These are phyloP conservation scores for Florisuga fusca DNA, from an alignment of 2,797 vertebrate genomes.

Conservation along the genomic window DNA sequence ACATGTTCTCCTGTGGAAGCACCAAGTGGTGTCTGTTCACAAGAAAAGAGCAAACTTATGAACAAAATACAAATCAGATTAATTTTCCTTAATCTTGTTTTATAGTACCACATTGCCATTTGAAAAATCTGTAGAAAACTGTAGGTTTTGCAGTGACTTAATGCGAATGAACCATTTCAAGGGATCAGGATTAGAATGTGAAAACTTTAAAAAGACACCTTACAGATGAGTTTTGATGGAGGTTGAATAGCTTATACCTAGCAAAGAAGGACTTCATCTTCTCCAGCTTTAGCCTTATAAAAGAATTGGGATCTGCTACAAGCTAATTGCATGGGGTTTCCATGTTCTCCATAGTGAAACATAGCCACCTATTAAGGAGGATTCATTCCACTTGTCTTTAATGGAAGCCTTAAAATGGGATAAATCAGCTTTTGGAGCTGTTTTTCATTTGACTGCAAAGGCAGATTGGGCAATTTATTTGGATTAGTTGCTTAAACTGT, in stretches of 20 bases:
- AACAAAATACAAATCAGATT: not conserved
- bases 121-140: not conserved
- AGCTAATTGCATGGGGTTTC: not conserved
- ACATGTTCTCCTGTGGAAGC: not conserved
- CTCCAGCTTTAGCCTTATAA: not conserved
- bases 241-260: not conserved
- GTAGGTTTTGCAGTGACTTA: not conserved
- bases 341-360: not conserved
- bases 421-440: not conserved
- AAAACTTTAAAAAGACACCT: not conserved
- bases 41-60: not conserved
- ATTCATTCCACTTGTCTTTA: not conserved
- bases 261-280: not conserved
- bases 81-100: not conserved
- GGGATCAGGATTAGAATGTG: not conserved
- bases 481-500: not conserved
- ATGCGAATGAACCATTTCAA: not conserved
- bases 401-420: not conserved
- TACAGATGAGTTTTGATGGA: not conserved
- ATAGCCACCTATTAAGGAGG: not conserved
- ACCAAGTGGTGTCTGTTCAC: not conserved
- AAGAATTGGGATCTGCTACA: not conserved
- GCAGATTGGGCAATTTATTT: not conserved
- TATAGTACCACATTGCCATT: not conserved
- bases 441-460: not conserved